Percentiles rank a stretch among this genome's conserved stretches.
phyloP scores from a whole-genome alignment of 2,888 invertebrate genomes.

The Lingula anatina region DNA sequence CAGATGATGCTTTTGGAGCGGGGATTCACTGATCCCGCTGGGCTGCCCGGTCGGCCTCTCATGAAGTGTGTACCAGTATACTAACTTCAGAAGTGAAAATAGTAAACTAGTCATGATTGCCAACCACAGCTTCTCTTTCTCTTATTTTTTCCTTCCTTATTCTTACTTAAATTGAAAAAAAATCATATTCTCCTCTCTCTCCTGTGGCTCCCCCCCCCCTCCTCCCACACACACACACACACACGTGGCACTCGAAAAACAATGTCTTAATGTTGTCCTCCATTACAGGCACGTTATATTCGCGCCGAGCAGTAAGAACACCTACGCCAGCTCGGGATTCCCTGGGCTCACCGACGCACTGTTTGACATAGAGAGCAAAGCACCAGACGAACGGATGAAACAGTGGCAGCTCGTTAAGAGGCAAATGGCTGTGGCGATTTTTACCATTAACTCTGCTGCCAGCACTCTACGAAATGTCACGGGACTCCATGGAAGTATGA shows the following conservation, averaged over 20 bases:
- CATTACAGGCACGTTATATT: slow-evolving; percentile 39
- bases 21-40: background rate
- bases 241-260: no score
- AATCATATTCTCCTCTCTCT: no score
- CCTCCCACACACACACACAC: no score
- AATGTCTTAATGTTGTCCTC: no score
- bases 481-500: no score
- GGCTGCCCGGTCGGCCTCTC: background rate
- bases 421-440: background rate
- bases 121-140: no score
- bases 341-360: slow-evolving; percentile 41
- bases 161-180: no score
- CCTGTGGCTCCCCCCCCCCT: no score
- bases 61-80: background rate
- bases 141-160: no score
- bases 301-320: slow-evolving; percentile 36
- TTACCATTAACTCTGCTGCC: background rate
- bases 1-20: background rate
- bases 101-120: no score
- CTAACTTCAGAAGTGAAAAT: no score
- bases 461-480: background rate
- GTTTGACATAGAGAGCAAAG: slow-evolving; percentile 23
- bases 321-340: slow-evolving; percentile 39
- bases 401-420: background rate
- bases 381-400: slow-evolving; percentile 3